A percentile compares a stretch with the other conserved stretches of the same genome.
Evolutionary conservation across 1,140 invertebrate species (phyloP).

Genomic region (Thrips palmi): DNA sequence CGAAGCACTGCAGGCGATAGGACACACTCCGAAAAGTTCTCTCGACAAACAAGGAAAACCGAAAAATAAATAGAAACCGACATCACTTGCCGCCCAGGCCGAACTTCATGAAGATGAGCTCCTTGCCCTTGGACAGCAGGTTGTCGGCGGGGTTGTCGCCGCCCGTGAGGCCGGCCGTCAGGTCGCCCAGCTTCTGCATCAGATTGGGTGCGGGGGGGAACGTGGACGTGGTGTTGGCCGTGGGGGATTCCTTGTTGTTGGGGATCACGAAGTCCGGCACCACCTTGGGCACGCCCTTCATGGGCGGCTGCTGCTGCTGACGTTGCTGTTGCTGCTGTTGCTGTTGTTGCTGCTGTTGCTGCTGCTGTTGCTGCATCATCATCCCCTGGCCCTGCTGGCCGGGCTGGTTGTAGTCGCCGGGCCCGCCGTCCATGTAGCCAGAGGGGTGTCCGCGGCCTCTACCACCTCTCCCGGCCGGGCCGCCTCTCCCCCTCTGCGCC

Average conservation of each 20-base stretch:
- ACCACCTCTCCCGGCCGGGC: conserved; percentile 31
- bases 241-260: conserved; percentile 15
- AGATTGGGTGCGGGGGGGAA: conserved; percentile 36
- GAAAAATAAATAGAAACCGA: conserved; percentile 8
- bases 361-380: conserved; percentile 19
- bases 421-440: conserved; percentile 17
- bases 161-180: conserved; percentile 41
- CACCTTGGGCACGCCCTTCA: conserved; percentile 20
- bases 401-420: background rate
- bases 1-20: too few species aligned
- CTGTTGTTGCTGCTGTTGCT: conserved; percentile 22
- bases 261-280: conserved; percentile 20
- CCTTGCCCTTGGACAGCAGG: conserved; percentile 74
- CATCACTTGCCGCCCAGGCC: conserved; percentile 62
- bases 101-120: conserved; percentile 81
- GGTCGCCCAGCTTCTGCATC: conserved; percentile 66
- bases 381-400: background rate
- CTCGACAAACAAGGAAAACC: too few species aligned
- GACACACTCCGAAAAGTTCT: too few species aligned
- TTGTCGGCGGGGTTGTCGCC: conserved; percentile 34
- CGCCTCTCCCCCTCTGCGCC: conserved; percentile 33
- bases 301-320: conserved; percentile 21
- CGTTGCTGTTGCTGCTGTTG: conserved; percentile 23
- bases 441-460: conserved; percentile 26
- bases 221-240: conserved; percentile 5